Conservation (phyloP, 2,888 invertebrate genomes). For the Furcula furcula region DNA sequence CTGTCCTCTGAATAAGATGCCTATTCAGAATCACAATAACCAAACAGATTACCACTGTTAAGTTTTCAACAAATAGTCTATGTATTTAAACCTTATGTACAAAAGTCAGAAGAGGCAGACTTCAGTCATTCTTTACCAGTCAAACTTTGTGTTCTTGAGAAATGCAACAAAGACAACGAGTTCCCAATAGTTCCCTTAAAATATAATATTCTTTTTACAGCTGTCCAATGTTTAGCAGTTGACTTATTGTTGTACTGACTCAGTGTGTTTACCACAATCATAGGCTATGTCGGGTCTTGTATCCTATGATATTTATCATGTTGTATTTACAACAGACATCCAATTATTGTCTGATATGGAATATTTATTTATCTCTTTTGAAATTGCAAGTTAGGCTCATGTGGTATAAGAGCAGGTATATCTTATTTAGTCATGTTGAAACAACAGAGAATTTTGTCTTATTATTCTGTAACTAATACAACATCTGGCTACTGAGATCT, state of each 20-base stretch:
- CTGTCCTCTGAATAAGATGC: slow-evolving; percentile 5
- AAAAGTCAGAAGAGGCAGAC: too few relatives aligned
- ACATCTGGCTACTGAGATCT: slow-evolving; percentile 10
- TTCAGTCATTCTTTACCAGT: too few relatives aligned
- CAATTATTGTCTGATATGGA: slow-evolving; percentile 6
- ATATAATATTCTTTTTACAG: slow-evolving; percentile 7
- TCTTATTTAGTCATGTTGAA: not conserved
- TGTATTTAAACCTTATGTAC: too few relatives aligned
- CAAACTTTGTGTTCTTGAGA: too few relatives aligned
- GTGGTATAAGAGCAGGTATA: not conserved
- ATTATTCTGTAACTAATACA: slow-evolving; percentile 5
- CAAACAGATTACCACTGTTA: slow-evolving; percentile 6
- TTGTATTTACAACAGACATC: slow-evolving; percentile 4
- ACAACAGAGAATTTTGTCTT: not conserved
- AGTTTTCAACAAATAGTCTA: slow-evolving; percentile 13
- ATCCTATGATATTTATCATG: slow-evolving; percentile 3
- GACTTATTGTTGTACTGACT: slow-evolving; percentile 4
- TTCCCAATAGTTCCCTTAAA: slow-evolving; percentile 24
- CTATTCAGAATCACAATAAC: slow-evolving; percentile 34
- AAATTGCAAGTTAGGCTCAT: not conserved
- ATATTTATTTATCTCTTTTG: slow-evolving; percentile 1
- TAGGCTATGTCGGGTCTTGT: slow-evolving; percentile 7
- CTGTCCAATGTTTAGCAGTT: slow-evolving; percentile 5
- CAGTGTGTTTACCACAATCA: slow-evolving; percentile 1
- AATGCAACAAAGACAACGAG: too few relatives aligned